A percentile compares a stretch with the other conserved stretches of the same genome.
phyloP scores from a whole-genome alignment of 1,140 invertebrate species.

The Rhyzopertha dominica region DNA sequence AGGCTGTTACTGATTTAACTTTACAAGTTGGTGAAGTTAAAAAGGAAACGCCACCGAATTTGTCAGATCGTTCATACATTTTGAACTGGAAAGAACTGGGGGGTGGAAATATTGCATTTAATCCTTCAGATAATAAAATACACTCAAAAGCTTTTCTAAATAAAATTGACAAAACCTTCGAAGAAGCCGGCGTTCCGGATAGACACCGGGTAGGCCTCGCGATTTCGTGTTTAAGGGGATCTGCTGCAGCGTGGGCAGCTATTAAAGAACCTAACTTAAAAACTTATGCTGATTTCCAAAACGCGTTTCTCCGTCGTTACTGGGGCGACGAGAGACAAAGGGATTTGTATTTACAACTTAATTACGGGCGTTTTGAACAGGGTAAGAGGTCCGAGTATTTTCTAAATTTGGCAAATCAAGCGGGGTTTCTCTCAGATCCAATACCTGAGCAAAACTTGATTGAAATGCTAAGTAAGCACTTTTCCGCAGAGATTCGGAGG shows the following conservation, averaged over 20 bases:
- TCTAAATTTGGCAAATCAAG: constrained; percentile 4
- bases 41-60: too few species aligned
- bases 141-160: constrained; percentile 6
- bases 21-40: too few species aligned
- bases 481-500: constrained; percentile 5
- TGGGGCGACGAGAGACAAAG: constrained; percentile 5
- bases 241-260: constrained; percentile 3
- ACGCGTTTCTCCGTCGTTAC: background rate
- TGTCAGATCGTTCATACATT: too few species aligned
- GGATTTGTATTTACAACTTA: constrained; percentile 9
- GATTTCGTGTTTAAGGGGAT: background rate
- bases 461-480: background rate
- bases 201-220: constrained; percentile 2
- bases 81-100: constrained; percentile 11
- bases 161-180: constrained; percentile 6
- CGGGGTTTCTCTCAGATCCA: constrained; percentile 3
- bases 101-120: constrained; percentile 5
- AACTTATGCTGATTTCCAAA: constrained; percentile 6
- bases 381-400: constrained; percentile 4
- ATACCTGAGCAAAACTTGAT: constrained; percentile 1
- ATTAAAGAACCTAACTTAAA: constrained; percentile 1
- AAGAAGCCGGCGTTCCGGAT: constrained; percentile 9
- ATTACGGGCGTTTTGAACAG: constrained; percentile 2
- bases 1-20: too few species aligned
- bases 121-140: constrained; percentile 1